phyloP scores from a whole-genome alignment of 30 jellyfish, hydroid and myxozoan genomes.

The Aurelia sp. region DNA sequence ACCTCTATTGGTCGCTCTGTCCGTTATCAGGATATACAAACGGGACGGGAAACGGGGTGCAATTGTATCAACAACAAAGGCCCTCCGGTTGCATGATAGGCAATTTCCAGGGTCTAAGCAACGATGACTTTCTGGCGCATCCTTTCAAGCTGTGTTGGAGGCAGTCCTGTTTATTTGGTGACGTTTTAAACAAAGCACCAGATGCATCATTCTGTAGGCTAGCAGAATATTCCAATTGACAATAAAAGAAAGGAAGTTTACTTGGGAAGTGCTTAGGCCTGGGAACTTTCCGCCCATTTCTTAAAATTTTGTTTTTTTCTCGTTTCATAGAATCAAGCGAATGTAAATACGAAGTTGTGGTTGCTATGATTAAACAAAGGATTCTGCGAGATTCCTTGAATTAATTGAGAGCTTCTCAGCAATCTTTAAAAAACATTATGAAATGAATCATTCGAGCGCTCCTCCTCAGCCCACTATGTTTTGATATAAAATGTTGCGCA shows the following conservation, averaged over 20 bases:
- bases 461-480: too few relatives aligned
- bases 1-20: slow-evolving; percentile 1
- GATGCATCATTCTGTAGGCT: slow-evolving; percentile 20
- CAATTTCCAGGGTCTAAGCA: slow-evolving; percentile 8
- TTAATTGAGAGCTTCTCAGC: too few relatives aligned
- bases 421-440: too few relatives aligned
- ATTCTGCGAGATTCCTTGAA: too few relatives aligned
- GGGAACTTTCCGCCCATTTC: slow-evolving; percentile 1
- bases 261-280: slow-evolving; percentile 30
- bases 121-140: slow-evolving; percentile 8
- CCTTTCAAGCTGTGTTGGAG: slow-evolving; percentile 56
- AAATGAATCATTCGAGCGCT: too few relatives aligned
- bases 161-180: slow-evolving; percentile 44
- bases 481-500: too few relatives aligned
- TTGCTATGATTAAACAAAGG: too few relatives aligned
- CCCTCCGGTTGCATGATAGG: slow-evolving; percentile 29
- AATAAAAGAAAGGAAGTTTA: slow-evolving; percentile 29
- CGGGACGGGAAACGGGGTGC: slow-evolving; percentile 57
- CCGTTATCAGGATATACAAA: slow-evolving; percentile 81
- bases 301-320: too few relatives aligned
- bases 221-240: background rate
- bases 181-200: background rate
- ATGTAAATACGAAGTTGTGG: too few relatives aligned
- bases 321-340: too few relatives aligned
- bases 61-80: slow-evolving; percentile 4